phyloP scores from a whole-genome alignment of 2,888 invertebrate species.

The Drosophila formosana region DNA sequence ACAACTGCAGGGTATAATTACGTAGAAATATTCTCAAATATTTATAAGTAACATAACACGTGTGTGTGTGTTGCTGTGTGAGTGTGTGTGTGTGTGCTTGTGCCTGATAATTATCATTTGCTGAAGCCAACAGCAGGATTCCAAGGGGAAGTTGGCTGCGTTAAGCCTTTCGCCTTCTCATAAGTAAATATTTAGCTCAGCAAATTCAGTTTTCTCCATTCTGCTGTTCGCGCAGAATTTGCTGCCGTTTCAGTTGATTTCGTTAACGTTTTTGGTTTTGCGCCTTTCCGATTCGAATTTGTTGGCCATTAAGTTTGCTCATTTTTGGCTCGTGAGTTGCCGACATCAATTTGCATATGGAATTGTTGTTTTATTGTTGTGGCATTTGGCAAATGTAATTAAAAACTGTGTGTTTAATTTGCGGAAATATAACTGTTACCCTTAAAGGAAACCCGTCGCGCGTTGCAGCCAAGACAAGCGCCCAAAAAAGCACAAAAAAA shows the following conservation, averaged over 20 bases:
- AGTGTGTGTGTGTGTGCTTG: conserved; percentile 22
- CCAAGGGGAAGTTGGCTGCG: conserved; percentile 25
- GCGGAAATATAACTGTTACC: conserved; percentile 54
- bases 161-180: conserved; percentile 47
- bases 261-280: conserved; percentile 2
- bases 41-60: conserved; percentile 34
- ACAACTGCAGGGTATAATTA: conserved; percentile 39
- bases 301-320: conserved; percentile 75
- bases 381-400: conserved; percentile 69
- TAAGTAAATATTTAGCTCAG: conserved; percentile 69
- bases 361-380: conserved; percentile 64
- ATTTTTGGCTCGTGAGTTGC: conserved; percentile 50
- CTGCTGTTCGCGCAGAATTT: conserved; percentile 13
- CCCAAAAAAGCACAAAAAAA: conserved; percentile 9
- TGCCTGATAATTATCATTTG: conserved; percentile 75
- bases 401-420: conserved; percentile 72
- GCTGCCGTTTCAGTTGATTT: conserved; percentile 6
- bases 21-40: conserved; percentile 63
- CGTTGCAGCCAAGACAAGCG: not conserved
- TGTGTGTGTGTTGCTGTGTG: conserved; percentile 18
- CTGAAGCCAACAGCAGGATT: conserved; percentile 17
- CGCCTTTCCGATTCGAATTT: conserved; percentile 68
- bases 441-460: conserved; percentile 16
- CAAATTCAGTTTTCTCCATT: conserved; percentile 53
- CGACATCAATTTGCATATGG: conserved; percentile 75